These are phyloP conservation scores for Xerus rutilus DNA, from an alignment of 2,797 vertebrate species.

Conservation along the genomic window DNA sequence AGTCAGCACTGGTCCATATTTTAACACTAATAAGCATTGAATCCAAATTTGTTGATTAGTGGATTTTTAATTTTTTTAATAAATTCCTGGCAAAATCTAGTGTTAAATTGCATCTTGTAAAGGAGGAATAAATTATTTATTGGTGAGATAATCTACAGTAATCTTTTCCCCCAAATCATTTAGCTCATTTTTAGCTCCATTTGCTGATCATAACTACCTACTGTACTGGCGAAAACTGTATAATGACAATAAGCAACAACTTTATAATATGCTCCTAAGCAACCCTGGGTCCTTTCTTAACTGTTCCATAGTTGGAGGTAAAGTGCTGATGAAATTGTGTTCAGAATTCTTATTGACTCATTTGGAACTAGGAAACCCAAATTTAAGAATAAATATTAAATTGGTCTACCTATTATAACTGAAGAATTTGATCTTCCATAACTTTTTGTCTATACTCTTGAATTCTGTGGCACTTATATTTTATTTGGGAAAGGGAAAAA, in stretches of 20 bases:
- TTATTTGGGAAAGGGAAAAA: not conserved
- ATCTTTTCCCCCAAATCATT: not conserved
- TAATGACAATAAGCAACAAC: not conserved
- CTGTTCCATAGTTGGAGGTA: not conserved
- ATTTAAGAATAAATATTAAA: slow-evolving; percentile 11
- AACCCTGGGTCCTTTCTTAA: not conserved
- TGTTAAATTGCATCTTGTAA: not conserved
- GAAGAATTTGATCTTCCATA: not conserved
- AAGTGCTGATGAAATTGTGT: not conserved
- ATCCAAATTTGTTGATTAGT: not conserved
- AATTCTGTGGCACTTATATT: not conserved
- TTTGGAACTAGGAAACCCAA: not conserved
- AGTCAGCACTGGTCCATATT: not conserved
- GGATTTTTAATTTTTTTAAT: not conserved
- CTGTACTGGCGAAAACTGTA: not conserved
- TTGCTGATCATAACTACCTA: not conserved
- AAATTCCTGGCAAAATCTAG: not conserved
- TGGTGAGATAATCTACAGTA: not conserved
- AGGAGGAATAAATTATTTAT: not conserved
- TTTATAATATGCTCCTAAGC: not conserved
- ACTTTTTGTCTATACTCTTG: not conserved
- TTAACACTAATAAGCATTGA: not conserved
- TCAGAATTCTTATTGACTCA: not conserved
- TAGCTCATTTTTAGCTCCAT: not conserved
- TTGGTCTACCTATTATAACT: not conserved